Evolutionary conservation across 2,888 invertebrate species (phyloP).

Genomic region (Lutraria lutraria): DNA sequence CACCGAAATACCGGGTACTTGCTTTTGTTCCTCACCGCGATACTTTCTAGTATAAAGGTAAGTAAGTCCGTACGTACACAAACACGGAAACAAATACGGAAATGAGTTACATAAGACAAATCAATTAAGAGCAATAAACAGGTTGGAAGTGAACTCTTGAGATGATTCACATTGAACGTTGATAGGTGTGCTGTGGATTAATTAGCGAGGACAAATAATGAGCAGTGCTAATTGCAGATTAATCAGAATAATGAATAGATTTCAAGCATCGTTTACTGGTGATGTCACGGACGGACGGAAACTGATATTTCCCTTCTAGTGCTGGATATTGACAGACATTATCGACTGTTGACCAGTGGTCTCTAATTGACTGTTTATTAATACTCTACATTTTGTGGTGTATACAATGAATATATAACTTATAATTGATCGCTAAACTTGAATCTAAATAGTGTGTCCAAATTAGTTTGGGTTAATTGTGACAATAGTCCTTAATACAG

Average conservation of each 20-base stretch:
- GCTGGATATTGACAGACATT: slow-evolving; percentile 35
- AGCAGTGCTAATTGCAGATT: slow-evolving; percentile 36
- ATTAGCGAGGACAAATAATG: not conserved
- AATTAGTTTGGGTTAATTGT: too few relatives aligned
- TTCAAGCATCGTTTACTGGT: slow-evolving; percentile 44
- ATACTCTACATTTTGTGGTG: too few relatives aligned
- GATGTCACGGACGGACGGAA: slow-evolving; percentile 29
- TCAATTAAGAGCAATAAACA: not conserved
- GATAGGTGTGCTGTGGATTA: not conserved
- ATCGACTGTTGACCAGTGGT: slow-evolving; percentile 30
- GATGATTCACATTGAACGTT: not conserved
- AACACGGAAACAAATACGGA: not conserved
- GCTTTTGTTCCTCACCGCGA: not conserved
- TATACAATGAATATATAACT: too few relatives aligned
- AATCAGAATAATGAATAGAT: slow-evolving; percentile 29
- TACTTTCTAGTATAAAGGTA: not conserved
- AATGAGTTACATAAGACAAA: not conserved
- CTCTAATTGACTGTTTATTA: slow-evolving; percentile 36
- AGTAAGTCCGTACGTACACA: not conserved
- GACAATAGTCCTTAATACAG: too few relatives aligned
- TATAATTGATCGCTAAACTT: too few relatives aligned
- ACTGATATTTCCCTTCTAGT: slow-evolving; percentile 22
- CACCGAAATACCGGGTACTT: not conserved
- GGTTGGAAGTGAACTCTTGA: not conserved
- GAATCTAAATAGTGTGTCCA: too few relatives aligned